Conservation (phyloP, 2,113 vertebrate genomes). For the Pteronura brasiliensis region DNA sequence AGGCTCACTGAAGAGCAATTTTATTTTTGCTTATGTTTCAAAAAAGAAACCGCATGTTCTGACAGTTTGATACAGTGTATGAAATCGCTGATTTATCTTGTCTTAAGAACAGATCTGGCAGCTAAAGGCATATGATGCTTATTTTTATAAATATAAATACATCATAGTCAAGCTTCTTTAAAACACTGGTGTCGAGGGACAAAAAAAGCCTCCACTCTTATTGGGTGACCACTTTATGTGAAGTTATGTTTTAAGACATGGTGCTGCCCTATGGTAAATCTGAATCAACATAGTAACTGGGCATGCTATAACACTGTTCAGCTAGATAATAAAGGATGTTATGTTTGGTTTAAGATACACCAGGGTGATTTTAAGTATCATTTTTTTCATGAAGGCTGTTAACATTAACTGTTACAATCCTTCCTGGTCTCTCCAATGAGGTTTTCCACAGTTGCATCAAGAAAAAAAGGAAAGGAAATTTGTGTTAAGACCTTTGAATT, state of each 20-base stretch:
- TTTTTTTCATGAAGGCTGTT: neutral
- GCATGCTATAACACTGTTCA: neutral
- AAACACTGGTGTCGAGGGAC: neutral
- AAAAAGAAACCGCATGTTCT: neutral
- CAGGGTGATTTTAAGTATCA: slow-evolving; percentile 6
- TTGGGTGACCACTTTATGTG: neutral
- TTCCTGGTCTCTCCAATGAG: neutral
- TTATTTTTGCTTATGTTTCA: slow-evolving; percentile 38
- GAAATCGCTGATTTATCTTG: slow-evolving; percentile 23
- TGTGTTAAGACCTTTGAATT: slow-evolving; percentile 75
- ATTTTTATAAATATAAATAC: slow-evolving; percentile 24
- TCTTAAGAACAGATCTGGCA: slow-evolving; percentile 23
- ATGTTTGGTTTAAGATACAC: neutral
- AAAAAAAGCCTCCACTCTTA: neutral
- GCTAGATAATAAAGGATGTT: neutral
- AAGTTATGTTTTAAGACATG: neutral
- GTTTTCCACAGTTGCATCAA: neutral
- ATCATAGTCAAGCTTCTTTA: neutral
- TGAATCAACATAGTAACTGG: neutral
- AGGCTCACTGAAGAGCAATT: neutral
- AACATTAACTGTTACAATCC: neutral
- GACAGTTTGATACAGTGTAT: neutral
- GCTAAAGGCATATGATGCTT: neutral
- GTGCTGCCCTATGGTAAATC: neutral
- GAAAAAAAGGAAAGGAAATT: slow-evolving; percentile 72